Conservation (phyloP, 2,888 invertebrate genomes). For the Apocheima hispidaria region DNA sequence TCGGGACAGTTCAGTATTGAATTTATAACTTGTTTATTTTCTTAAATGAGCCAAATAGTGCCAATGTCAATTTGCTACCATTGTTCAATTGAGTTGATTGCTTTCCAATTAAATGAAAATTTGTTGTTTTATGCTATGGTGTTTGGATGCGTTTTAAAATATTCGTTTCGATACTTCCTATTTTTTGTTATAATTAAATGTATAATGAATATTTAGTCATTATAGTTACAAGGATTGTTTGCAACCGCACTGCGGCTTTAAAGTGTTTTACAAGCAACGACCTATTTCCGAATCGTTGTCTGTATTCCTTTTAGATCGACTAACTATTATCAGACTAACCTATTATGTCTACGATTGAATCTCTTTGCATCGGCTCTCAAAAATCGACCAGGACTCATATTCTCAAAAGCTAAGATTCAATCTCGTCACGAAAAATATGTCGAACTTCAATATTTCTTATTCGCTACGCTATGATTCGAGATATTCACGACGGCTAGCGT, state of each 20-base stretch:
- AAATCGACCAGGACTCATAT: constrained; percentile 65
- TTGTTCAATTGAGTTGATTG: constrained; percentile 35
- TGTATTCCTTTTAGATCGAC: constrained; percentile 40
- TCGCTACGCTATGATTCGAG: too few relatives aligned
- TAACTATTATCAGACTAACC: constrained; percentile 42
- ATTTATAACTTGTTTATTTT: constrained; percentile 34
- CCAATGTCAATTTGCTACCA: constrained; percentile 30
- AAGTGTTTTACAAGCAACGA: constrained; percentile 46
- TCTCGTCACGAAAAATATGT: too few relatives aligned
- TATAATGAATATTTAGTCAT: too few relatives aligned
- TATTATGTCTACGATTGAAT: constrained; percentile 35
- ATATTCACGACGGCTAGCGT: too few relatives aligned
- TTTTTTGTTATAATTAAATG: neutral
- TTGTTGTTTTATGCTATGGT: constrained; percentile 20
- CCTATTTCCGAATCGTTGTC: constrained; percentile 40
- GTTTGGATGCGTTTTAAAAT: too few relatives aligned
- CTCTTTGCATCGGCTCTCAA: constrained; percentile 57
- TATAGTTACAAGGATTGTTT: neutral
- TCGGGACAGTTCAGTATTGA: constrained; percentile 21
- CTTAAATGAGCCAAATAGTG: constrained; percentile 33
- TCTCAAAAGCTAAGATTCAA: too few relatives aligned
- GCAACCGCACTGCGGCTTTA: constrained; percentile 6
- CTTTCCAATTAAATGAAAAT: constrained; percentile 34
- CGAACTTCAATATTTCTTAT: too few relatives aligned
- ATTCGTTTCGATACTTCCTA: too few relatives aligned